phyloP scores from a whole-genome alignment of 2,797 vertebrate genomes.

The Taenioides sp. region DNA sequence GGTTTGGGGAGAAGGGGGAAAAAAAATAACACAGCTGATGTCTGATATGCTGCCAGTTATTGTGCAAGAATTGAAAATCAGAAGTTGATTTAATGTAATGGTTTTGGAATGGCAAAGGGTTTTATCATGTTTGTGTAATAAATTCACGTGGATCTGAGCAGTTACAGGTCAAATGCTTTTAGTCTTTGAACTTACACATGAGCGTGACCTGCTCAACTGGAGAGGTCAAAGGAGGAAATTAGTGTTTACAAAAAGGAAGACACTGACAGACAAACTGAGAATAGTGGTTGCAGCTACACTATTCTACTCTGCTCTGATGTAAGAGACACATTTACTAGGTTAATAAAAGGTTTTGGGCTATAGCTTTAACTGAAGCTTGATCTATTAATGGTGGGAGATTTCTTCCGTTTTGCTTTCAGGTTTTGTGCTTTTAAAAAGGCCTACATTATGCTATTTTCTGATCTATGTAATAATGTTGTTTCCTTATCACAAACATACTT shows the following conservation, averaged over 20 bases:
- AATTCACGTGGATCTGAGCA: conserved; percentile 25
- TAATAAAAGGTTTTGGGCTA: neutral
- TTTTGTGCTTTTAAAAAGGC: neutral
- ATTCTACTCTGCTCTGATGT: neutral
- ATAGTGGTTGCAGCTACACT: neutral
- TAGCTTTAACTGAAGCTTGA: neutral
- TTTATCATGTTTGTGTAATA: conserved; percentile 21
- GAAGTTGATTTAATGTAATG: neutral
- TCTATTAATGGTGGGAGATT: neutral
- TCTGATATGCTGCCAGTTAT: conserved; percentile 31
- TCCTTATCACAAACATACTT: too few species aligned
- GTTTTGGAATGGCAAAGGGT: neutral
- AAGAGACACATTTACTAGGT: neutral
- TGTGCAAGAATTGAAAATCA: conserved; percentile 22
- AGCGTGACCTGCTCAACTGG: conserved; percentile 37
- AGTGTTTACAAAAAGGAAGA: conserved; percentile 31
- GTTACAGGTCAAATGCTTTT: conserved; percentile 34
- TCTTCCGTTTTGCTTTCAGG: neutral
- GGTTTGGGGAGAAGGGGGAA: conserved; percentile 38
- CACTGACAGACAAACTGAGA: conserved; percentile 4
- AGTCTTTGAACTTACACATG: conserved; percentile 20
- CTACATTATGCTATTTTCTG: too few species aligned
- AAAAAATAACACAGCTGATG: conserved; percentile 35
- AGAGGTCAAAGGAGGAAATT: conserved; percentile 41
- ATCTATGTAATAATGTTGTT: too few species aligned